Base-by-base conservation (phyloP, 2,797 vertebrate genomes). In the Hoplostethus atlanticus region DNA sequence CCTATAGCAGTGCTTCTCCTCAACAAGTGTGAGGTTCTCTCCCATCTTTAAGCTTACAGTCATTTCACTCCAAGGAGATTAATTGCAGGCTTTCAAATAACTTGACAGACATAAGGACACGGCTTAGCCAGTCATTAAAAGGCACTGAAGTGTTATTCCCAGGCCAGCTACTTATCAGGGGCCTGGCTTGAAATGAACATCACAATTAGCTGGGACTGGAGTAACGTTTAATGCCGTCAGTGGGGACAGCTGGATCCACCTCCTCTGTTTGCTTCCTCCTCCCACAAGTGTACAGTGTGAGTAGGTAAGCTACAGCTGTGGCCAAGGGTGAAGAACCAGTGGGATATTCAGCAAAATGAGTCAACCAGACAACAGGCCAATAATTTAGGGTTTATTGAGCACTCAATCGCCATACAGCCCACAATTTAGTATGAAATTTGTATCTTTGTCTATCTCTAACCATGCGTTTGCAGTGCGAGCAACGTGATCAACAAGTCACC, bases 11-110 rank as follows among this genome's bases (percentile, higher is more conserved):
- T 36, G 40, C 25, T 16, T 28, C 40, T 40, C 4, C 42, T 69
- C 58, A 57, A 28, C 3, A 3, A 47, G 15, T 40, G 57, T 0
- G 61, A 44, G 44, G 10, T 31, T 36, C 31, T 4, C 13, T 62
- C 42, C n/a, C 16, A 47, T 6, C 34, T 34, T 44, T 70, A 59
- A 83, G 68, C 58, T 44, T 44, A 54, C 68, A 42, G 36, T 44
- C 9, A 12, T 30, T 77, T 34, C 53, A 48, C 64, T 46, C 34
- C 34, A 1, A 60, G 25, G 56, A 50, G 44, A 84, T 76, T 85
- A 79, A 87, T 73, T 80, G 81, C n/a, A 47, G 72, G 70, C 56
- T 89, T 83, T 87, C 72, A 68, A 63, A 44, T 70, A 46, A 73
- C 11, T 16, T 51, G 57, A 78, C 73, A 80, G 68, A 68, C 73